These are phyloP conservation scores for Nipponacmea schrenckii DNA, from an alignment of 2,888 invertebrate species.

Conservation along the genomic window DNA sequence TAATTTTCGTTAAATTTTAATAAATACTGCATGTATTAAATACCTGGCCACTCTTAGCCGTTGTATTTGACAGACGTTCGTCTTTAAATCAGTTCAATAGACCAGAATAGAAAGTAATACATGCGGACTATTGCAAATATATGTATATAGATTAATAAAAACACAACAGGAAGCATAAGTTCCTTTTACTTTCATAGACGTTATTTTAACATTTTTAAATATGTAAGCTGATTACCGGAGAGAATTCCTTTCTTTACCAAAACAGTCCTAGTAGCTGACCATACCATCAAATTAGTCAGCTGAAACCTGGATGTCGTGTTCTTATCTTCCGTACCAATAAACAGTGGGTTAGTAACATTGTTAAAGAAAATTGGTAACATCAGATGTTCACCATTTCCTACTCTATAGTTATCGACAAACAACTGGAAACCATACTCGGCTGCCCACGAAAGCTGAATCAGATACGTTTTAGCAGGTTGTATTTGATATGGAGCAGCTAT, in stretches of 20 bases:
- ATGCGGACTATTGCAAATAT: no score
- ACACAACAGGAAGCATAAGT: no score
- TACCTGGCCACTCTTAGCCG: no score
- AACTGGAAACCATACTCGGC: not conserved
- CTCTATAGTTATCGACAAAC: slow-evolving; percentile 13
- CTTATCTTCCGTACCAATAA: slow-evolving; percentile 12
- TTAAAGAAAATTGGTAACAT: not conserved
- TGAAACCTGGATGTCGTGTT: not conserved
- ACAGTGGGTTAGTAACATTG: not conserved
- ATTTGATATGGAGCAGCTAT: slow-evolving; percentile 15
- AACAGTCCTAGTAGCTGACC: slow-evolving; percentile 12
- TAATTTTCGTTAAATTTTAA: no score
- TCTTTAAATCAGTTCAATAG: not conserved
- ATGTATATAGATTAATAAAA: no score
- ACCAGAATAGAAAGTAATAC: slow-evolving; percentile 18
- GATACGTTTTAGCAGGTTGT: not conserved
- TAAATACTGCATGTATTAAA: no score
- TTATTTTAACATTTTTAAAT: slow-evolving; percentile 26
- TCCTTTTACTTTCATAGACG: slow-evolving; percentile 15
- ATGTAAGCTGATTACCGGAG: slow-evolving; percentile 24
- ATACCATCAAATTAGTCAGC: slow-evolving; percentile 14
- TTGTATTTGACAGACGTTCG: no score
- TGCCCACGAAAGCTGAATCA: slow-evolving; percentile 19
- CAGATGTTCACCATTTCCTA: not conserved
- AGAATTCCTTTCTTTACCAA: slow-evolving; percentile 18